Evolutionary conservation across 2,797 vertebrate genomes (phyloP).

Genomic region (Picus viridis): DNA sequence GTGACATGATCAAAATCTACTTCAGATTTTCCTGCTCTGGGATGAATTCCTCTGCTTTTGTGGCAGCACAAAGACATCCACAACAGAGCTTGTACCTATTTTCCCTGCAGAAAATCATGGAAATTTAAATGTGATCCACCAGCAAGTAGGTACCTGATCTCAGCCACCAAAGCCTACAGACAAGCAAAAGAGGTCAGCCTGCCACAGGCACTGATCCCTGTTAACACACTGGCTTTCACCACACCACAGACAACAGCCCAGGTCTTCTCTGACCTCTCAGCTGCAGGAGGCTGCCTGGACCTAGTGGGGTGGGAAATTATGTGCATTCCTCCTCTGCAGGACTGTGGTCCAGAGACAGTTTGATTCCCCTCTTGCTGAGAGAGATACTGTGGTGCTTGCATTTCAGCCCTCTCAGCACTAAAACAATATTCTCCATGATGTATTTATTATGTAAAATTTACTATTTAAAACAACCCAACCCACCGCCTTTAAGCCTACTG

Average conservation of each 20-base stretch:
- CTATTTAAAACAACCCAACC: slow-evolving; percentile 17
- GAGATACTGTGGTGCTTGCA: not conserved
- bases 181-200: not conserved
- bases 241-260: not conserved
- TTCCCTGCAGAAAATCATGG: not conserved
- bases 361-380: not conserved
- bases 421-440: not conserved
- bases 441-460: slow-evolving; percentile 19
- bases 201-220: fast-evolving
- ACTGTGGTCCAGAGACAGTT: not conserved
- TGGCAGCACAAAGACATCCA: not conserved
- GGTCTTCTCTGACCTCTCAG: not conserved
- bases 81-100: not conserved
- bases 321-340: not conserved
- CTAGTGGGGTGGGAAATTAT: not conserved
- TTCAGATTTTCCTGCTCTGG: not conserved
- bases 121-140: not conserved
- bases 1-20: fast-evolving
- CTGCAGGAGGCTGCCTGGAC: not conserved
- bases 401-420: not conserved
- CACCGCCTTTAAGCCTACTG: slow-evolving; percentile 30
- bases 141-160: not conserved
- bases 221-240: not conserved
- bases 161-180: not conserved
- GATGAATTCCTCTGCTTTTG: not conserved